Conservation (phyloP, 1,140 invertebrate species). For the Caenorhabditis inopinata region DNA sequence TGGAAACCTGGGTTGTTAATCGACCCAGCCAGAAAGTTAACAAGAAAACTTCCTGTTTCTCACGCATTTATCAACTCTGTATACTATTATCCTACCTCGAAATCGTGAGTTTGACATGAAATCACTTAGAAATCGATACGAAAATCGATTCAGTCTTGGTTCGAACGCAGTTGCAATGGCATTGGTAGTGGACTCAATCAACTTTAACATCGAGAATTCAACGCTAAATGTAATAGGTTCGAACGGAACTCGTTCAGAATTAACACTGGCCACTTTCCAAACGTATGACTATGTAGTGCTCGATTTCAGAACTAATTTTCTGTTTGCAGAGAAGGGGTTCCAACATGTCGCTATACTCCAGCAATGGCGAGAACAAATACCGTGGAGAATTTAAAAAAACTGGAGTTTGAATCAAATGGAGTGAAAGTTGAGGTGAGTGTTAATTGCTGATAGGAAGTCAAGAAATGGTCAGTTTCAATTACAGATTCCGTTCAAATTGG, state of each 20-base stretch:
- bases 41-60: background rate
- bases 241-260: background rate
- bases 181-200: background rate
- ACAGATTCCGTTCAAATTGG: conserved; percentile 15
- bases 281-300: no score
- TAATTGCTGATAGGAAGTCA: background rate
- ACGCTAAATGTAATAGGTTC: background rate
- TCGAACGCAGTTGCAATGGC: background rate
- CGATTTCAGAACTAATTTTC: no score
- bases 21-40: background rate
- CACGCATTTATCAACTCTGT: conserved; percentile 20
- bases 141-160: background rate
- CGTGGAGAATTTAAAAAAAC: background rate
- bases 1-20: background rate
- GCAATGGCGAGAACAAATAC: background rate
- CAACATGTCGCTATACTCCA: background rate
- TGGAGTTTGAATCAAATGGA: background rate
- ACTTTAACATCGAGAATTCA: background rate
- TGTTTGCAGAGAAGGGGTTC: background rate
- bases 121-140: background rate
- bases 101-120: background rate
- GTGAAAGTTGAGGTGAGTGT: background rate
- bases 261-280: background rate
- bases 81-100: conserved; percentile 30
- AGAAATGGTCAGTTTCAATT: no score